Evolutionary conservation across 2,888 invertebrate species (phyloP), one percentile per base, ranked within the genome.

Genomic region (Phortica okadai): DNA sequence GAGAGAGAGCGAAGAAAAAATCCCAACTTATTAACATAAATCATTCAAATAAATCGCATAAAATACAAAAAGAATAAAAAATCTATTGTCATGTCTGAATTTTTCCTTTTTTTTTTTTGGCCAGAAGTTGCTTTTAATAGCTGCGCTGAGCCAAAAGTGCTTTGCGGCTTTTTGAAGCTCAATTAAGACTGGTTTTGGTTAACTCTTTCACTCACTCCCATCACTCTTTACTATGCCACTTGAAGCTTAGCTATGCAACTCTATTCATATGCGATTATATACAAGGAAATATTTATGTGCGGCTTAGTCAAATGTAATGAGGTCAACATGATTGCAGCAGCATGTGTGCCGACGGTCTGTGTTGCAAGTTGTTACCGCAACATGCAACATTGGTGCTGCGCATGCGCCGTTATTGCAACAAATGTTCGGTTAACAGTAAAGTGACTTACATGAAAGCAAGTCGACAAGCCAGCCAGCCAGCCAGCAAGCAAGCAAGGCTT

Each of bases 251-350:
- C 59, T 16, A 66, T 42, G 42, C n/a, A 42, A 10, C 44, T 6
- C 42, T 42, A 14, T 41, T 41, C n/a, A 42, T 66, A 66, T 66
- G 11, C 66, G 66, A 42, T 66, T 69, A 69, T 45, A 45, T 69
- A 75, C 41, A 72, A 74, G 78, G 78, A 81, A 80, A 80, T 72
- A 76, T 45, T n/a, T 59, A 77, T 69, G 16, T 56, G 56, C 56
- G 81, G 75, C 80, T 74, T 77, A 76, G 75, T 79, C 79, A 77
- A 74, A 73, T 73, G 66, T 75, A 79, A 79, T 67, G 77, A 74
- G 78, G 62, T 76, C 76, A 70, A 56, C 56, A 56, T 56, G 11
- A 56, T 56, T 73, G 59, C 59, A 14, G 4, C 33, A 33, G 33
- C 33, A 33, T 73, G 80, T 80, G 80, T 21, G 42, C 8, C 62